phyloP scores from a whole-genome alignment of 2,797 vertebrate genomes.

The Intellagama lesueurii region DNA sequence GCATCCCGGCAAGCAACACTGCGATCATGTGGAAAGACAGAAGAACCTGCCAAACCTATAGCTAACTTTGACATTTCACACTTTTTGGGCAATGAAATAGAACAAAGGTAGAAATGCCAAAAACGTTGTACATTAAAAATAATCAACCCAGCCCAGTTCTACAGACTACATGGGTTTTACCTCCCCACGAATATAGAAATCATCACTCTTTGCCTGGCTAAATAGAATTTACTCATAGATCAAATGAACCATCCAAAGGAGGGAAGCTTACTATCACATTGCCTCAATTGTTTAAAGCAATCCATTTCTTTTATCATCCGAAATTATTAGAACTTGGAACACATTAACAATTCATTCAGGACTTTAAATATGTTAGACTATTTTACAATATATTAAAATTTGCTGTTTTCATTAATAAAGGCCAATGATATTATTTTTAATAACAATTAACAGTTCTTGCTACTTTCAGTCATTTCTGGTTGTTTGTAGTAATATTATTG shows the following conservation, averaged over 20 bases:
- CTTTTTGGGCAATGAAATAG: background rate
- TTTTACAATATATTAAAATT: too few relatives aligned
- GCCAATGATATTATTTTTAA: too few relatives aligned
- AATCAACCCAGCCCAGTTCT: background rate
- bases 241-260: background rate
- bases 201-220: background rate
- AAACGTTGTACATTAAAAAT: background rate
- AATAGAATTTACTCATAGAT: too few relatives aligned
- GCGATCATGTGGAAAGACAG: slow-evolving; percentile 17
- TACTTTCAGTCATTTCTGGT: too few relatives aligned
- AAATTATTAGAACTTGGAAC: too few relatives aligned
- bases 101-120: background rate
- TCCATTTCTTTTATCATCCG: too few relatives aligned
- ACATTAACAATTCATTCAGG: too few relatives aligned
- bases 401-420: too few relatives aligned
- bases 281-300: background rate
- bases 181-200: background rate
- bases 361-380: too few relatives aligned
- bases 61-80: background rate
- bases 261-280: background rate
- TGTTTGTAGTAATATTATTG: too few relatives aligned
- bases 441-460: too few relatives aligned
- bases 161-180: background rate
- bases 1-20: slow-evolving; percentile 46
- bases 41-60: background rate